These are phyloP conservation scores for Eolophus roseicapilla DNA, from an alignment of 2,113 vertebrate species.

Conservation along the genomic window DNA sequence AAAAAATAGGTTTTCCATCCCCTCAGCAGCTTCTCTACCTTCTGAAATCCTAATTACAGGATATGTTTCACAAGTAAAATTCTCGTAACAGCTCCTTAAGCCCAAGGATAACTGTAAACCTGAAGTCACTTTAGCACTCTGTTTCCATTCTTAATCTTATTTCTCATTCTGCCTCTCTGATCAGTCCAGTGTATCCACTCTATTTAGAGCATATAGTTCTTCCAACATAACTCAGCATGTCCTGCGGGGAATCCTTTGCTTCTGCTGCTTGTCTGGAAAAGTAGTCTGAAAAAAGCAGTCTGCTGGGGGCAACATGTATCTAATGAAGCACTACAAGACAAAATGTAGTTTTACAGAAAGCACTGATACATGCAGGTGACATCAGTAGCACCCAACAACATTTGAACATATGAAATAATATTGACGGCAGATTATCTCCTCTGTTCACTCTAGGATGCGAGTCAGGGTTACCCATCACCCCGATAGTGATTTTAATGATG, in stretches of 20 bases:
- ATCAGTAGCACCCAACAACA: not conserved
- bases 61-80: not conserved
- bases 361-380: not conserved
- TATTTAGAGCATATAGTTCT: not conserved
- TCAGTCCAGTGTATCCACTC: not conserved
- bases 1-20: not conserved
- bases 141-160: not conserved
- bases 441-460: not conserved
- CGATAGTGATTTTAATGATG: not conserved
- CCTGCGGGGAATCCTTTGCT: not conserved
- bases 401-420: not conserved
- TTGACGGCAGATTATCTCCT: not conserved
- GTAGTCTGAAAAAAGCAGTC: not conserved
- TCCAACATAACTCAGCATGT: not conserved
- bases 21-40: not conserved
- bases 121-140: not conserved
- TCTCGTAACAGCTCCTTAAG: not conserved
- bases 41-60: not conserved
- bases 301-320: not conserved
- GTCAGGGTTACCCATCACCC: not conserved
- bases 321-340: not conserved
- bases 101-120: not conserved
- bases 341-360: not conserved
- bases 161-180: not conserved
- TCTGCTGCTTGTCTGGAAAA: not conserved